These are phyloP conservation scores for Peromyscus aztecus DNA, from an alignment of 2,797 vertebrate genomes.

Conservation along the genomic window DNA sequence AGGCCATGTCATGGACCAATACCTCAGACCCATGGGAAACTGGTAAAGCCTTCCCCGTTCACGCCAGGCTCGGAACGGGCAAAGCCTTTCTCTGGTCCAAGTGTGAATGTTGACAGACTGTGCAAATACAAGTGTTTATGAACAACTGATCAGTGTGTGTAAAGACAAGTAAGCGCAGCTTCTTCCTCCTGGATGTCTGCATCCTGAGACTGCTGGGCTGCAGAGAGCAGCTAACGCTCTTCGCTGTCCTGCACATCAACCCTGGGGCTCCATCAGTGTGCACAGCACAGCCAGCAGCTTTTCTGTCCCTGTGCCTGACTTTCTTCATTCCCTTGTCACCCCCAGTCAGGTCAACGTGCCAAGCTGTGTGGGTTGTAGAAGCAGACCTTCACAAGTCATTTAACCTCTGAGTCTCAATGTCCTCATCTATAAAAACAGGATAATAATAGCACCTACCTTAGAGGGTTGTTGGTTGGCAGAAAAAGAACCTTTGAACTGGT, in stretches of 20 bases:
- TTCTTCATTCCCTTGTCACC: neutral
- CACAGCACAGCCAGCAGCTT: neutral
- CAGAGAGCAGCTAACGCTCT: neutral
- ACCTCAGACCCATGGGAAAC: neutral
- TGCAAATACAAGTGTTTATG: neutral
- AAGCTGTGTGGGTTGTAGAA: neutral
- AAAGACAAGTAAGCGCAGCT: neutral
- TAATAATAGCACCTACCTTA: conserved; percentile 37
- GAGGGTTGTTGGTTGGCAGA: neutral
- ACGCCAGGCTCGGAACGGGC: neutral
- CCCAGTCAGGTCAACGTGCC: neutral
- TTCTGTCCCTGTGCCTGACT: neutral
- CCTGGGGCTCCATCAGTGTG: neutral
- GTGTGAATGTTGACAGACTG: neutral
- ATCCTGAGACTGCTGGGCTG: neutral
- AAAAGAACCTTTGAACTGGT: conserved; percentile 34
- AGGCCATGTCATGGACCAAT: neutral
- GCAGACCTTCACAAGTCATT: conserved; percentile 45
- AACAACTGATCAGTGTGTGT: neutral
- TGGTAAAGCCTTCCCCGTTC: neutral
- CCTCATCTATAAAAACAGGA: conserved; percentile 56
- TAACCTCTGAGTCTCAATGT: conserved; percentile 53
- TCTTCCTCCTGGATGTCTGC: neutral
- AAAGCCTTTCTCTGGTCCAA: neutral
- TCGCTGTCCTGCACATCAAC: neutral